Evolutionary conservation across 2,888 invertebrate species (phyloP), one percentile per base, ranked within the genome.

Genomic region (Machimus rusticus): DNA sequence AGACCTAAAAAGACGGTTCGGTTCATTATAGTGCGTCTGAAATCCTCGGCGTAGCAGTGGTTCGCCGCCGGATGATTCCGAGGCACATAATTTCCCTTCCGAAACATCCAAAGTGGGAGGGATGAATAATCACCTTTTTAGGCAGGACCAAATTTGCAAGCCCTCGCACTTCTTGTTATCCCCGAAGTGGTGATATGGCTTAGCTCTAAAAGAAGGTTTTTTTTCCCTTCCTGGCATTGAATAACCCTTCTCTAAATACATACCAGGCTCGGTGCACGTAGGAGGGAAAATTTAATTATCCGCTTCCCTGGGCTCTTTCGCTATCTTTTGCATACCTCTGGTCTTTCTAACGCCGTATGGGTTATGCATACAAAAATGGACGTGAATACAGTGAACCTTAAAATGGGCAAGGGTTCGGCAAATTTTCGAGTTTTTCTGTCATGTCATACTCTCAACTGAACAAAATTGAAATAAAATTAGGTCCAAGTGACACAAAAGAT

Each of bases 351-450:
- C 37, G n/a, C 76, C 39, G 76, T 14, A 76, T 76, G 76, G 76
- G 76, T 76, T 76, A 76, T 76, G 76, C 76, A 76, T 76, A 76
- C 76, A 76, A 76, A 76, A 76, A 76, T 76, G 76, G 76, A 76
- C 76, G 76, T 76, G 76, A 39, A 76, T 76, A 76, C 76, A 37
- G 37, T 76, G 37, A 76, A 39, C 76, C 76, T 76, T 76, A 76
- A 76, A 76, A 76, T 76, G 39, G 76, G 76, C 76, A 76, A 76
- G 39, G 76, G 76, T 76, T 76, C n/a, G 76, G 37, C 39, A 39
- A 76, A 37, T 76, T 76, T 76, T 76, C 39, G 76, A 76, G 76
- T 16, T 76, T 76, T 76, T 76, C 37, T 76, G 76, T 76, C 76
- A 76, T 37, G 76, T 76, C 76, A 66, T 66, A 76, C 76, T 76